Evolutionary conservation across 1,140 invertebrate species (phyloP).

Genomic region (silkworm (Bombyx mori)): ASM3026992v2 NC_085110.1:12764501-12765000

Average conservation of each 20-base stretch:
- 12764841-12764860: slow-evolving; percentile 47
- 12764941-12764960: neutral
- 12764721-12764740: too few species aligned
- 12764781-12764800: slow-evolving; percentile 46
- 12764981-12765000: slow-evolving; percentile 28
- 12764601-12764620: slow-evolving; percentile 58
- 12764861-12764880: slow-evolving; percentile 37
- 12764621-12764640: slow-evolving; percentile 63
- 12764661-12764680: slow-evolving; percentile 52
- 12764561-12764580: slow-evolving; percentile 53
- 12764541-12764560: slow-evolving; percentile 42
- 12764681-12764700: slow-evolving; percentile 34
- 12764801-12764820: slow-evolving; percentile 40
- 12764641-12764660: slow-evolving; percentile 55
- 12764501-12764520: slow-evolving; percentile 54
- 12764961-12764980: neutral
- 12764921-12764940: slow-evolving; percentile 27
- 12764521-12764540: slow-evolving; percentile 51
- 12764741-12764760: slow-evolving; percentile 33
- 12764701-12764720: neutral
- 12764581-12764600: slow-evolving; percentile 53
- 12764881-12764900: slow-evolving; percentile 47
- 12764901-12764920: slow-evolving; percentile 45
- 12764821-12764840: slow-evolving; percentile 58
- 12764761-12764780: slow-evolving; percentile 54